These are phyloP conservation scores for Episyrphus balteatus DNA, from an alignment of 1,140 invertebrate species.

Conservation along the genomic window DNA sequence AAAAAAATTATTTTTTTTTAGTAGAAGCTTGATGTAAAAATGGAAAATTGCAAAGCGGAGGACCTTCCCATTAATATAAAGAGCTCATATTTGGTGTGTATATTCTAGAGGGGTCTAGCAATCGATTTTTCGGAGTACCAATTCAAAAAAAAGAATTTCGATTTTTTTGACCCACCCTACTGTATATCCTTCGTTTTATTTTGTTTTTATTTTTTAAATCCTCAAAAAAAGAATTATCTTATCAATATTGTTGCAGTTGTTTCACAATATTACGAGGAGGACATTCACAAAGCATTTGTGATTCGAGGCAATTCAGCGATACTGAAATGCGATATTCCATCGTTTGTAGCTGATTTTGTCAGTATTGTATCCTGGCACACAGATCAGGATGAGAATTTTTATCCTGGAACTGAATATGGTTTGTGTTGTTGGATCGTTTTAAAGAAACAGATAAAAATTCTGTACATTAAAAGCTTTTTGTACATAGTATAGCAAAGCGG, in stretches of 20 bases:
- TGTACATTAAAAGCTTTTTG: too few relatives aligned
- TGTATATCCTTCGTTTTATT: not conserved
- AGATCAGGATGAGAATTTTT: slow-evolving; percentile 59
- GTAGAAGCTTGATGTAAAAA: too few relatives aligned
- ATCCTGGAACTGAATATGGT: slow-evolving; percentile 53
- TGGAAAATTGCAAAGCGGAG: too few relatives aligned
- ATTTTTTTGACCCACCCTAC: too few relatives aligned
- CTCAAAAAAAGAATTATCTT: not conserved
- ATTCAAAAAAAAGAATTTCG: too few relatives aligned
- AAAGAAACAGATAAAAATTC: too few relatives aligned
- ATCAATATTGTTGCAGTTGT: slow-evolving; percentile 52
- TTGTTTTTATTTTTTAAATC: not conserved
- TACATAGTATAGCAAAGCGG: too few relatives aligned
- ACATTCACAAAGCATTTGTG: slow-evolving; percentile 84
- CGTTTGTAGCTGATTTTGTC: slow-evolving; percentile 86
- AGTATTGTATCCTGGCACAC: slow-evolving; percentile 79
- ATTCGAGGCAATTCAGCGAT: slow-evolving; percentile 84
- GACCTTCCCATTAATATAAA: too few relatives aligned
- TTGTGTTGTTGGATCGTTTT: slow-evolving; percentile 15
- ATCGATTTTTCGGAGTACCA: too few relatives aligned
- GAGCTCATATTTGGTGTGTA: too few relatives aligned
- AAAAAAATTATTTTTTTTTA: too few relatives aligned
- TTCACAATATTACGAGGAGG: slow-evolving; percentile 73
- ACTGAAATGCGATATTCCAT: slow-evolving; percentile 83
- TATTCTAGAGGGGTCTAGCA: too few relatives aligned